Evolutionary conservation across 2,888 invertebrate species (phyloP).

Genomic region (Acrocera orbiculus): DNA sequence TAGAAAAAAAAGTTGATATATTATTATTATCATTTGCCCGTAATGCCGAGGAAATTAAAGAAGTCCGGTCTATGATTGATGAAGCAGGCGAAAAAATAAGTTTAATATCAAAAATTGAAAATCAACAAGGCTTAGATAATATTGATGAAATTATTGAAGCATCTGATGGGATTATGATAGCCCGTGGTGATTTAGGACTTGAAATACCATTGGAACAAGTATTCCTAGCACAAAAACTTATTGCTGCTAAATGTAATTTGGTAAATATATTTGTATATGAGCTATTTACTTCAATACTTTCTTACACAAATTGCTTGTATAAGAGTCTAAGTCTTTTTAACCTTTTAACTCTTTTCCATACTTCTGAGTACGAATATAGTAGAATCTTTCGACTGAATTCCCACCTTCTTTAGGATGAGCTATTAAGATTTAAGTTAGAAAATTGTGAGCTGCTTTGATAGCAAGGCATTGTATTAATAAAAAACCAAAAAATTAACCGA

Average conservation of each 20-base stretch:
- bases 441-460: too few relatives aligned
- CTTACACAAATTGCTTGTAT: too few relatives aligned
- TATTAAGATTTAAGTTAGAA: too few relatives aligned
- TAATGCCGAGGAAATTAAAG: conserved; percentile 61
- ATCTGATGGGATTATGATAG: conserved; percentile 93
- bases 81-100: conserved; percentile 75
- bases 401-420: too few relatives aligned
- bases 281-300: too few relatives aligned
- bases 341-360: too few relatives aligned
- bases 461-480: too few relatives aligned
- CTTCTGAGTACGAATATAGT: too few relatives aligned
- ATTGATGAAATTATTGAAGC: conserved; percentile 79
- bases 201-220: conserved; percentile 93
- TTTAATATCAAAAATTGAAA: conserved; percentile 95
- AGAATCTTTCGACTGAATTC: too few relatives aligned
- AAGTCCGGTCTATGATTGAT: conserved; percentile 68
- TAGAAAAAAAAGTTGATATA: conserved; percentile 58
- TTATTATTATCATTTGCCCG: conserved; percentile 90
- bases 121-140: conserved; percentile 82
- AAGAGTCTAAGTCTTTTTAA: too few relatives aligned
- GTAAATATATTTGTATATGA: too few relatives aligned
- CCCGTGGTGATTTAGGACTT: conserved; percentile 88
- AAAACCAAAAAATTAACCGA: too few relatives aligned
- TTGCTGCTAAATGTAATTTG: conserved; percentile 86
- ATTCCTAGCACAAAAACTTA: conserved; percentile 90